phyloP scores from a whole-genome alignment of 2,113 vertebrate species.

The Sphyrna mokarran region DNA sequence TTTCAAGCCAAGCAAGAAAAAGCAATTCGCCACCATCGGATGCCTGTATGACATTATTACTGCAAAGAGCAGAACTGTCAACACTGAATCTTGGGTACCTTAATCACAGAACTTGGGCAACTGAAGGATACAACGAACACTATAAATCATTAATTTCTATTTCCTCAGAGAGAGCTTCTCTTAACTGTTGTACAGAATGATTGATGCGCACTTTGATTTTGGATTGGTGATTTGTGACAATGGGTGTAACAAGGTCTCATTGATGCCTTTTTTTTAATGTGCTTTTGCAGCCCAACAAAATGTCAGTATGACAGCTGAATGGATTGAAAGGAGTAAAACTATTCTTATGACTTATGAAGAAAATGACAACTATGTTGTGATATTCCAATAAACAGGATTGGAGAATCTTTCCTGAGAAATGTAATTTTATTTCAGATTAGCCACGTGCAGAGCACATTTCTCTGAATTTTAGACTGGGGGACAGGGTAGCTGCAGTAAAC shows the following conservation, averaged over 20 bases:
- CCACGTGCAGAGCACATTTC: background rate
- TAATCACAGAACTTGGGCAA: conserved; percentile 9
- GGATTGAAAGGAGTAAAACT: background rate
- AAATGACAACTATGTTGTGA: background rate
- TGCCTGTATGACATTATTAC: conserved; percentile 40
- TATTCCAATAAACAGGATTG: background rate
- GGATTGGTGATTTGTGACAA: background rate
- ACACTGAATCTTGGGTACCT: background rate
- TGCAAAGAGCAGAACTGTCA: background rate
- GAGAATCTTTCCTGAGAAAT: background rate
- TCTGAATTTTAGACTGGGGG: background rate
- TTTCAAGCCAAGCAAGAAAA: conserved; percentile 75
- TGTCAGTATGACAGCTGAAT: background rate
- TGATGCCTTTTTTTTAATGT: background rate
- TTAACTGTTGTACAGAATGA: background rate
- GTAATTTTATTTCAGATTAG: background rate
- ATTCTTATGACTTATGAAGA: background rate
- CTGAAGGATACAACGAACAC: background rate
- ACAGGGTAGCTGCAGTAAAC: background rate
- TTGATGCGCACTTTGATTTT: background rate
- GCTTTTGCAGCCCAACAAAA: background rate
- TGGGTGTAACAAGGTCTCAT: no score
- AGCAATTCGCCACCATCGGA: conserved; percentile 61
- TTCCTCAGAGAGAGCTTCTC: conserved; percentile 1
- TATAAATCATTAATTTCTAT: background rate